Evolutionary conservation across 1,140 invertebrate genomes (phyloP).

Genomic region (Rhyzopertha dominica): DNA sequence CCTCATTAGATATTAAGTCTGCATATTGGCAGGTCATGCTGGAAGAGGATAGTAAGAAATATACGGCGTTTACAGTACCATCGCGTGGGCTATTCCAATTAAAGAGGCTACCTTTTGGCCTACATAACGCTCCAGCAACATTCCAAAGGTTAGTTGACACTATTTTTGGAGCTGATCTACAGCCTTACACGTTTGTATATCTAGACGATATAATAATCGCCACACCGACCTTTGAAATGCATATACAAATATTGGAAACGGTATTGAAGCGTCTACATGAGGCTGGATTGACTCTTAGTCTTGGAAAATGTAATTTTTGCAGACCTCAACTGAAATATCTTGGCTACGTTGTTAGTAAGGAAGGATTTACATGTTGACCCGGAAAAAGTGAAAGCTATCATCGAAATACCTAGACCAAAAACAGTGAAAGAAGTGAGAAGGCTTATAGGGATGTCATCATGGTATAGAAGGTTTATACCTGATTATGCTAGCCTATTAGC

Average conservation of each 20-base stretch:
- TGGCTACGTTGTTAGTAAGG: conserved; percentile 30
- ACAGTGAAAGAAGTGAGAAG: conserved; percentile 36
- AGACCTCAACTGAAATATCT: conserved; percentile 27
- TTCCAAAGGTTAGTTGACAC: conserved; percentile 26
- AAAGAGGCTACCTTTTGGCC: conserved; percentile 31
- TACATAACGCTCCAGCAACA: conserved; percentile 23
- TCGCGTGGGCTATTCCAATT: conserved; percentile 34
- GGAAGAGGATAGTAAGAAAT: conserved; percentile 26
- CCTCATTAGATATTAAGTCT: conserved; percentile 32
- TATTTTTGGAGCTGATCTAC: conserved; percentile 26
- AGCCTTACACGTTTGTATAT: conserved; percentile 10
- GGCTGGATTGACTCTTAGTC: too few species aligned
- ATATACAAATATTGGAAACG: conserved; percentile 24
- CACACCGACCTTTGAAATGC: conserved; percentile 27
- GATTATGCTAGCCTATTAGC: conserved; percentile 36
- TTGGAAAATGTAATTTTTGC: conserved; percentile 33
- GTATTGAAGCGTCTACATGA: conserved; percentile 24
- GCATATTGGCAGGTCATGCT: conserved; percentile 39
- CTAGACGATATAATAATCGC: conserved; percentile 37
- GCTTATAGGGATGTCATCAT: conserved; percentile 43
- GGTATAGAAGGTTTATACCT: conserved; percentile 45
- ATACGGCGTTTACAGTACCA: conserved; percentile 38
- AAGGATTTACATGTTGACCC: conserved; percentile 41
- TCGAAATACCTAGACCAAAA: conserved; percentile 39
- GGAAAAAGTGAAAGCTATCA: conserved; percentile 43